These are phyloP conservation scores for Trissolcus basalis DNA, from an alignment of 1,140 invertebrate genomes.

Conservation along the genomic window DNA sequence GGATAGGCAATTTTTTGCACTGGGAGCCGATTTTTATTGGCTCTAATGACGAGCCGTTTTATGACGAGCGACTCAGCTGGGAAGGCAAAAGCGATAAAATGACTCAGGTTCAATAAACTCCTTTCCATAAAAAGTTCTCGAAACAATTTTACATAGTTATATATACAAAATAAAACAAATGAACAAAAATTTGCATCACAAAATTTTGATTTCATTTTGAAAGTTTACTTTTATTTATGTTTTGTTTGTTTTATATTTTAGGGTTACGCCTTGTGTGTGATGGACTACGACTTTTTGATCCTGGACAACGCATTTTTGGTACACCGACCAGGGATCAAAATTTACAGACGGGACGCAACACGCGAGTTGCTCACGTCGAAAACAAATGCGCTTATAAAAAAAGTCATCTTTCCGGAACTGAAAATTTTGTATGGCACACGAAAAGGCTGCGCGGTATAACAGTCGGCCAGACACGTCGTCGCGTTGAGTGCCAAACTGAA, in stretches of 20 bases:
- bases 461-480: conserved; percentile 6
- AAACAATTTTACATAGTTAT: too few relatives aligned
- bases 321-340: conserved; percentile 91
- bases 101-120: conserved; percentile 82
- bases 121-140: too few relatives aligned
- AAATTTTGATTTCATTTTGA: too few relatives aligned
- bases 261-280: conserved; percentile 90
- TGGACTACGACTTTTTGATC: conserved; percentile 93
- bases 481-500: conserved; percentile 46
- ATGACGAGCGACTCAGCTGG: conserved; percentile 92
- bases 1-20: conserved; percentile 85
- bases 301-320: conserved; percentile 92
- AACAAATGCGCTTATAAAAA: conserved; percentile 87
- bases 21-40: conserved; percentile 95
- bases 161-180: too few relatives aligned
- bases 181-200: too few relatives aligned
- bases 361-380: conserved; percentile 85
- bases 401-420: conserved; percentile 88
- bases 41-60: conserved; percentile 89
- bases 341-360: conserved; percentile 84
- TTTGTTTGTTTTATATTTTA: conserved; percentile 66
- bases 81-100: conserved; percentile 95
- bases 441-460: conserved; percentile 87
- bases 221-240: too few relatives aligned
- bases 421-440: conserved; percentile 87